Evolutionary conservation across 2,888 invertebrate genomes (phyloP), one percentile per base, ranked within the genome.

Genomic region (Acrocera orbiculus): DNA sequence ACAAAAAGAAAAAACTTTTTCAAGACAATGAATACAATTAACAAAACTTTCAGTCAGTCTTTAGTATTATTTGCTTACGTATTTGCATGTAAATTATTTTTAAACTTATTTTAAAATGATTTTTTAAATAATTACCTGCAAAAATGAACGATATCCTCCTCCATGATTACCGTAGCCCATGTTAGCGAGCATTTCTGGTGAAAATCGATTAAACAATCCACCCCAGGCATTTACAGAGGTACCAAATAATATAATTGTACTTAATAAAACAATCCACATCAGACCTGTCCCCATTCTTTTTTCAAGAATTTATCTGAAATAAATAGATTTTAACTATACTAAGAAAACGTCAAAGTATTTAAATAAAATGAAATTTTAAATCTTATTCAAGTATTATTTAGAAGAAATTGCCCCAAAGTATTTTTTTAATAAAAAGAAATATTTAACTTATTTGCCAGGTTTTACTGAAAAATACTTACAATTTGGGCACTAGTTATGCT

Each of bases 151-250:
- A 30, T 45, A 35, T 14, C 41, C 43, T 26, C 66, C 65, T 17
- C 69, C 66, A 45, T 70, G 70, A n/a, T 68, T 69, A 1, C 78
- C 79, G 47, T 80, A 80, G 13, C 80, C 81, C 58, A 81, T 63
- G 56, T 81, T 81, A 37, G 77, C 73, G 27, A 82, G 62, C 76
- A 81, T 77, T 53, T 82, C 81, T n/a, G 82, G 80, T 49, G 79
- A 80, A 63, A 83, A 83, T 43, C 85, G 70, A 59, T 83, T 85
- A 63, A 83, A 85, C 16, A 81, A 66, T 1, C 81, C 82, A 14
- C 80, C 81, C 82, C 81, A 82, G 24, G 75, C 78, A 42, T 72
- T 63, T 16, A 61, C 56, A 53, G 47, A 56, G 53, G 39, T 39
- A 32, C 48, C 46, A 34, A 50, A 46, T 16, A 52, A 31, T 29